Base-by-base conservation (phyloP, 2,888 invertebrate species). In the Gortyna flavago region DNA sequence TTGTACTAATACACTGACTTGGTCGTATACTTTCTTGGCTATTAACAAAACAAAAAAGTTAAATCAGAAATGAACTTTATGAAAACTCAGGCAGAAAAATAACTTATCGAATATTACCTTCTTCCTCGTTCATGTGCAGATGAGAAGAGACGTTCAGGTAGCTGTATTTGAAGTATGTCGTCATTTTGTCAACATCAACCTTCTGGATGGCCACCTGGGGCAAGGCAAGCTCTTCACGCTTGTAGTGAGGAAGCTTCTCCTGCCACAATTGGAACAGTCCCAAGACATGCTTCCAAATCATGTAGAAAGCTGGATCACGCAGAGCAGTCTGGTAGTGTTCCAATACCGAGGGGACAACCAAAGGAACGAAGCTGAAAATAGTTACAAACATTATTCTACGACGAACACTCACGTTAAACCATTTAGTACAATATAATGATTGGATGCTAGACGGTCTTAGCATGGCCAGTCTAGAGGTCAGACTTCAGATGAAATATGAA, bases 221-320 rank as follows among this genome's bases (percentile, higher is more conserved):
- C 82, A 97, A 93, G 68, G 96, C 89, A 59, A 98, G 94, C 82
- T 98, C 97, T 84, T 97, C 97, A 77, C 93, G 95, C 74, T 97
- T 97, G 96, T 98, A 98, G 0, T 94, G 90, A 62, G 97, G 97
- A 51, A 98, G 94, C 67, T 97, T 93, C 81, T 96, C 89, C 87
- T 97, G 97, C 97, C 97, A 98, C 81, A 94, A 91, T 70, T 95
- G 93, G 97, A 97, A 97, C 70, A 98, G 93, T 57, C 95, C 92
- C 74, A 95, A 67, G 48, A 98, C 96, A 83, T 97, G 97, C 91
- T 97, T 97, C 97, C 95, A 97, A 77, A 98, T 95, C 92, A 97
- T 97, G 94, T 97, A 98, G 96, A 97, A 98, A 48, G 97, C 97
- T 16, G 98, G 98, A 89, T 98, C 98, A 74, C 97, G 97, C 35